Evolutionary conservation across 2,888 invertebrate species (phyloP).

Genomic region (Brachypterus glaber): DNA sequence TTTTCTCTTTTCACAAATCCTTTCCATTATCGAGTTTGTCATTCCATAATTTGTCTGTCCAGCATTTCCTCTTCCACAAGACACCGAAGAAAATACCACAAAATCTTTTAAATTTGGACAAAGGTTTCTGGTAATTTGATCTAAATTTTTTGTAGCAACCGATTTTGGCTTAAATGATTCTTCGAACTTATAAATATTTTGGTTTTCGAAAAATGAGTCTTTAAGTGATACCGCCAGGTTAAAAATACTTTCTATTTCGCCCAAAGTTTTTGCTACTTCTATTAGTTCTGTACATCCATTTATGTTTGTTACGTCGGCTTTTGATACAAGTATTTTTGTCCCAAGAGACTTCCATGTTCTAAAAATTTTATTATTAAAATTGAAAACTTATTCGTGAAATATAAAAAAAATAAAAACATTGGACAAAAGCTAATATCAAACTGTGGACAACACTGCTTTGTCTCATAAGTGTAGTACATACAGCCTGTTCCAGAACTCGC

Average conservation of each 20-base stretch:
- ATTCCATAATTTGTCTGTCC: constrained; percentile 86
- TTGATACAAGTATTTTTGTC: constrained; percentile 54
- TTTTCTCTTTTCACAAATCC: constrained; percentile 65
- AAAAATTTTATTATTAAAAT: no score
- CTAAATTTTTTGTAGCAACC: constrained; percentile 62
- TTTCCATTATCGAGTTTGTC: constrained; percentile 81
- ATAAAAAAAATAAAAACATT: no score
- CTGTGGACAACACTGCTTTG: no score
- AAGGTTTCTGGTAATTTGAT: constrained; percentile 43
- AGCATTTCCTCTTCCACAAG: constrained; percentile 86
- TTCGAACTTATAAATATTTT: neutral
- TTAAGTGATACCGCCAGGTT: neutral
- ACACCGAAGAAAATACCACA: constrained; percentile 85
- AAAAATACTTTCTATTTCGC: constrained; percentile 57
- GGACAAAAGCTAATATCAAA: no score
- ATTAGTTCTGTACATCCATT: constrained; percentile 60
- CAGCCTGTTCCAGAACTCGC: no score
- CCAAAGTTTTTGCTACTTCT: constrained; percentile 49
- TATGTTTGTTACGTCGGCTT: constrained; percentile 56
- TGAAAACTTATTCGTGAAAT: no score
- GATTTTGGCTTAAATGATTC: constrained; percentile 28
- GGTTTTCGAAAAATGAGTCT: neutral
- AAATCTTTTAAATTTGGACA: constrained; percentile 46
- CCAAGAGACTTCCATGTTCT: constrained; percentile 41
- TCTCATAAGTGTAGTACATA: no score